Evolutionary conservation across 2,888 invertebrate species (phyloP).

Genomic region (Sabellastarte sp.): DNA sequence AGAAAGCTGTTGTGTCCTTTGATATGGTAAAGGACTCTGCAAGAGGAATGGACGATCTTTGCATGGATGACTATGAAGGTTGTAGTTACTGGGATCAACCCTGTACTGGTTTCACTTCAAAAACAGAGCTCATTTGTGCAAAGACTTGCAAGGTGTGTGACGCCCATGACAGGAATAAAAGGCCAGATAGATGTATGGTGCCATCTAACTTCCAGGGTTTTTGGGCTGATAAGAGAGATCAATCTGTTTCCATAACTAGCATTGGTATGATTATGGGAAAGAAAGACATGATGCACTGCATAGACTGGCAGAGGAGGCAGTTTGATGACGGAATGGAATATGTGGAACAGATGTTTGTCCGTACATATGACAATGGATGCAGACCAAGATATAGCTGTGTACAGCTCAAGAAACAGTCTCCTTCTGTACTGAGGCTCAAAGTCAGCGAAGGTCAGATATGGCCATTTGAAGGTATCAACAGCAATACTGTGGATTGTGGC

Average conservation of each 20-base stretch:
- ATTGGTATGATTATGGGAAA: neutral
- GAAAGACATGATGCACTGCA: neutral
- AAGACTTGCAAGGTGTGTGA: neutral
- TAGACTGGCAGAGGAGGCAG: neutral
- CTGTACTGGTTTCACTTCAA: neutral
- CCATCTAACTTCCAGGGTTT: neutral
- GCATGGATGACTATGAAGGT: neutral
- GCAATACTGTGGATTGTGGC: conserved; percentile 7
- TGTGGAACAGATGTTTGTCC: conserved; percentile 19
- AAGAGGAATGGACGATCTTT: neutral
- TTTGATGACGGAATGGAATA: neutral
- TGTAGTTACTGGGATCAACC: neutral
- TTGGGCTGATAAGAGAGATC: neutral
- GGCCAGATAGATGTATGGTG: neutral
- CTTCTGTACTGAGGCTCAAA: conserved; percentile 16
- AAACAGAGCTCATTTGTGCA: neutral
- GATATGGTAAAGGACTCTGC: neutral
- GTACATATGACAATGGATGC: conserved; percentile 19
- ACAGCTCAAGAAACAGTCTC: conserved; percentile 12
- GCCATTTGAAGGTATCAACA: conserved; percentile 13
- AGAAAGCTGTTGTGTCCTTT: neutral
- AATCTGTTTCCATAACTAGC: neutral
- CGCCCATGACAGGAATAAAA: neutral
- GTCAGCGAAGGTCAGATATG: conserved; percentile 17
- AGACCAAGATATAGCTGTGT: conserved; percentile 16